These are phyloP conservation scores for Sylvilagus bachmani DNA, from an alignment of 2,113 vertebrate genomes.

Conservation along the genomic window DNA sequence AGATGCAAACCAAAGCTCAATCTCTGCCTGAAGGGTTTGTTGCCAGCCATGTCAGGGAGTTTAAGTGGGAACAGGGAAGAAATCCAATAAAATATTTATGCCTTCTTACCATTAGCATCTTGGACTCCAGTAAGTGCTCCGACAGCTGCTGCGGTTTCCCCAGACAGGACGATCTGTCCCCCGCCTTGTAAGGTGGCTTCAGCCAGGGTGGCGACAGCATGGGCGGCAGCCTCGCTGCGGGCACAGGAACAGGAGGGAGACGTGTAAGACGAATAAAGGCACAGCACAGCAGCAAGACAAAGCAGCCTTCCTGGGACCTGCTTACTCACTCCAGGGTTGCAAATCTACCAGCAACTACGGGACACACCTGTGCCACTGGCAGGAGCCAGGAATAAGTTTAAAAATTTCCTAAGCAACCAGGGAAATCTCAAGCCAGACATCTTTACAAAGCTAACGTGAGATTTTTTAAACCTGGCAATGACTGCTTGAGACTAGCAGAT, in stretches of 20 bases:
- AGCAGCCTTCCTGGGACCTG: neutral
- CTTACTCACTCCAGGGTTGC: neutral
- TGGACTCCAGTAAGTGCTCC: slow-evolving; percentile 97
- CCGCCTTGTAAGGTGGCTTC: slow-evolving; percentile 99
- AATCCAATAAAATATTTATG: slow-evolving; percentile 71
- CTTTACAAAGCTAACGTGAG: slow-evolving; percentile 27
- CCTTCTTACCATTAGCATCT: slow-evolving; percentile 93
- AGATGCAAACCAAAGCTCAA: slow-evolving; percentile 64
- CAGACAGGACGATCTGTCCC: slow-evolving; percentile 97
- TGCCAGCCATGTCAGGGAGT: slow-evolving; percentile 50
- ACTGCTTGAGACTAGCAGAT: slow-evolving; percentile 14
- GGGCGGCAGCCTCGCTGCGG: slow-evolving; percentile 96
- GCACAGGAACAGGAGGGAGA: slow-evolving; percentile 8
- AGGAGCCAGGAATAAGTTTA: neutral
- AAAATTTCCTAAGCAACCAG: slow-evolving; percentile 7
- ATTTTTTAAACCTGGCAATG: slow-evolving; percentile 11
- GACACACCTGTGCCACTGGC: neutral
- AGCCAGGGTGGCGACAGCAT: slow-evolving; percentile 97
- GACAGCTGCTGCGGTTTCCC: slow-evolving; percentile 97
- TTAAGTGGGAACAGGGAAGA: slow-evolving; percentile 74
- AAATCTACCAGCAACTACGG: neutral
- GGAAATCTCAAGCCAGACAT: neutral
- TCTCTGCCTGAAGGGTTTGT: slow-evolving; percentile 54
- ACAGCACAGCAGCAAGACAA: neutral
- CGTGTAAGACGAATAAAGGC: neutral